Base-by-base conservation (phyloP, 2,888 invertebrate species). In the Philhelius pedissequus region DNA sequence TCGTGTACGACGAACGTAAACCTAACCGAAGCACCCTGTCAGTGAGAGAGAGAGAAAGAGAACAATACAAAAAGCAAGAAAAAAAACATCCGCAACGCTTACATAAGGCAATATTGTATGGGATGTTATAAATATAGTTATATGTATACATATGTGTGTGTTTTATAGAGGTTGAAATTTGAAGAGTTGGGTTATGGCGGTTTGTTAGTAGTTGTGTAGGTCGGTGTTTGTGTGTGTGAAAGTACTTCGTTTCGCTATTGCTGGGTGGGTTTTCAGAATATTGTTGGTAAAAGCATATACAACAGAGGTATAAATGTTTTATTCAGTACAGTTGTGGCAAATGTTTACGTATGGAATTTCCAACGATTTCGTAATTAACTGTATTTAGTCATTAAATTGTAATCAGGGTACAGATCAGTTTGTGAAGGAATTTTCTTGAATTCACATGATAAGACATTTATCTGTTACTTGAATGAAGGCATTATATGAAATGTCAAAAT, bases 61-160 rank as follows among this genome's bases (percentile, higher is more conserved):
- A 56, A 60, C 80, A 54, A 54, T 54, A 64, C 71, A 80, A 43
- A 79, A 79, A 48, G 48, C 22, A 15, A 32, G 3, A 56, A 30
- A 54, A 56, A 56, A 56, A 84, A 80, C 80, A 84, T 84, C 84
- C 84, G 84, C 84, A 76, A 83, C 73, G 75, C 80, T 84, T 84
- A 84, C 80, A 84, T 84, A 84, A 84, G 84, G 71, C 68, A 40
- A 27, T 56, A 56, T 35, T 56, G n/a, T 62, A 25, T 68, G 70
- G 56, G 56, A 60, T 54, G 35, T 43, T 62, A 62, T 25, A 43
- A 43, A 62, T 62, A 62, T 60, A 68, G 50, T 20, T 73, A 38
- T 13, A 35, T 35, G 22, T 11, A 22, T n/a, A 48, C n/a, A 15
- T 54, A 15, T 32, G 48, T 43, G 30, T 22, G 32, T 40, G 15